These are phyloP conservation scores for Epistrophe grossulariae DNA, from an alignment of 2,888 invertebrate genomes.

Conservation along the genomic window DNA sequence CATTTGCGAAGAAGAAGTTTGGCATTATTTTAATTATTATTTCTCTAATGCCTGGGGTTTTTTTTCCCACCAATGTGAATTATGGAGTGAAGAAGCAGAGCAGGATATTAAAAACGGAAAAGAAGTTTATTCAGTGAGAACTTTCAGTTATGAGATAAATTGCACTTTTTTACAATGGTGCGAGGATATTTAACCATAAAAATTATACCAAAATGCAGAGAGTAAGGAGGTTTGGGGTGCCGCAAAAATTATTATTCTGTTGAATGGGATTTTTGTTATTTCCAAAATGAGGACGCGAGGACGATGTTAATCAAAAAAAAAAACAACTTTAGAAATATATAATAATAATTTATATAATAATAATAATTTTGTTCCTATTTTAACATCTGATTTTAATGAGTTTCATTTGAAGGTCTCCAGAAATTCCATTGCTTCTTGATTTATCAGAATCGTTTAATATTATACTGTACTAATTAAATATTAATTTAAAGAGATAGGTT, in stretches of 20 bases:
- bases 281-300: background rate
- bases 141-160: conserved; percentile 41
- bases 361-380: too few species aligned
- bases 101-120: conserved; percentile 3
- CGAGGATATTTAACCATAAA: background rate
- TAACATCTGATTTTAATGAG: too few species aligned
- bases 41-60: conserved; percentile 44
- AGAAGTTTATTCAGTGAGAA: conserved; percentile 42
- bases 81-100: background rate
- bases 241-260: conserved; percentile 1
- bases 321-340: too few species aligned
- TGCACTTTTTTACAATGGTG: conserved; percentile 31
- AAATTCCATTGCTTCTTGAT: too few species aligned
- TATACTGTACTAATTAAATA: too few species aligned
- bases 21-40: conserved; percentile 67
- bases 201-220: background rate
- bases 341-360: too few species aligned
- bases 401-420: too few species aligned
- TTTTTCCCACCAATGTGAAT: conserved; percentile 25
- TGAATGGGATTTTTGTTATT: background rate
- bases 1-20: conserved; percentile 25
- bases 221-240: background rate
- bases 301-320: background rate
- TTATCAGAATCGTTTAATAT: too few species aligned
- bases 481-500: too few species aligned